Percentiles rank a stretch among this genome's conserved stretches.
These are phyloP conservation scores for Mactromeris polynyma DNA, from an alignment of 2,888 invertebrate species.

Conservation along the genomic window DNA sequence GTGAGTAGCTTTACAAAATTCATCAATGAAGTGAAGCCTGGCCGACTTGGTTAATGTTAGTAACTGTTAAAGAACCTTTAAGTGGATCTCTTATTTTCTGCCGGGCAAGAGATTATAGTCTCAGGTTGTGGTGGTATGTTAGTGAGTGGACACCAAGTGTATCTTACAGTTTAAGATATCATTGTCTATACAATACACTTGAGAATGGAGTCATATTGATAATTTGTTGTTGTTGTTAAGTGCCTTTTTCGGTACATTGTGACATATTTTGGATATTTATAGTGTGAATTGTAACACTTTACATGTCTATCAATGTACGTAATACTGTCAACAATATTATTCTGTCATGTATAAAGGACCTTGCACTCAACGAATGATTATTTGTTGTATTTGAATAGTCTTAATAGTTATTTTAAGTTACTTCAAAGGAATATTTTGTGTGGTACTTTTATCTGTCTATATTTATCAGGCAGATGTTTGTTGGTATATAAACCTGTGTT, in stretches of 20 bases:
- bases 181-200: background rate
- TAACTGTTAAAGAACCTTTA: background rate
- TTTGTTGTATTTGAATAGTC: background rate
- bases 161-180: background rate
- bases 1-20: conserved; percentile 50
- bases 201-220: background rate
- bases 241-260: background rate
- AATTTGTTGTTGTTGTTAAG: background rate
- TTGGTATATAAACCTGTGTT: background rate
- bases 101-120: background rate
- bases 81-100: too few relatives aligned
- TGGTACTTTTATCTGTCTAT: background rate
- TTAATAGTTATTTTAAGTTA: conserved; percentile 2
- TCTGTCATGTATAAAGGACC: background rate
- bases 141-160: background rate
- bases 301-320: background rate
- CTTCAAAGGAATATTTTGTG: background rate
- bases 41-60: background rate
- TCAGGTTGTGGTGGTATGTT: background rate
- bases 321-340: background rate
- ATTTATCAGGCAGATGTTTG: background rate
- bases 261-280: conserved; percentile 10
- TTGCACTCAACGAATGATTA: background rate
- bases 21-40: conserved; percentile 31
- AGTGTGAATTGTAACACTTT: background rate